A percentile compares a stretch with the other conserved stretches of the same genome.
Conservation (phyloP, 2,888 invertebrate genomes). For the Andrena marginata region DNA sequence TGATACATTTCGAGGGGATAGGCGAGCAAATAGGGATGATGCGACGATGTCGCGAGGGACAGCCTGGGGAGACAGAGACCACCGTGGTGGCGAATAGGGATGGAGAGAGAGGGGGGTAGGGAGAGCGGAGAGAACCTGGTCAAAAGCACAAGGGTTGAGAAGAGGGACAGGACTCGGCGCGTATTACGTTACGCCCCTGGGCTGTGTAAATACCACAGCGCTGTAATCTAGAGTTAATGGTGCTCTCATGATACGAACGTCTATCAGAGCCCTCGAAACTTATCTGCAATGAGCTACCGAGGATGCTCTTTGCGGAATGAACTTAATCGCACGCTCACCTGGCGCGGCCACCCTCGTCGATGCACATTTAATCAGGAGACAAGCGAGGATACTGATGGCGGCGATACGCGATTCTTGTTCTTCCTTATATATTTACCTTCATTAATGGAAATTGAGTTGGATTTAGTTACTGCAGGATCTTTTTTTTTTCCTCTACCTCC, state of each 20-base stretch:
- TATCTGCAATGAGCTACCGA: slow-evolving; percentile 46
- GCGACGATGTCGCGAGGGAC: slow-evolving; percentile 55
- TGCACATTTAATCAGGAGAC: slow-evolving; percentile 10
- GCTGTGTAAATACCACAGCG: slow-evolving; percentile 79
- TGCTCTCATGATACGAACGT: slow-evolving; percentile 74
- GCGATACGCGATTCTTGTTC: neutral
- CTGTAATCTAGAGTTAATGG: slow-evolving; percentile 83
- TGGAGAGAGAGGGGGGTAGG: neutral
- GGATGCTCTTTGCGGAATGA: slow-evolving; percentile 42
- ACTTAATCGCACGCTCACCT: slow-evolving; percentile 47
- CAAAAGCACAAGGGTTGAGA: slow-evolving; percentile 54
- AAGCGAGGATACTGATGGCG: neutral
- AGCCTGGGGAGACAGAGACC: slow-evolving; percentile 16
- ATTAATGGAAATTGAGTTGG: too few relatives aligned
- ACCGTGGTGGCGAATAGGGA: neutral
- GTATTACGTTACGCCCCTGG: slow-evolving; percentile 79
- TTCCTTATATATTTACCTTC: neutral
- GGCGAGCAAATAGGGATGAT: slow-evolving; percentile 74
- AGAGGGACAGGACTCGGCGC: slow-evolving; percentile 48
- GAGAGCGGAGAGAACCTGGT: slow-evolving; percentile 42
- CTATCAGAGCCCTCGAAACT: slow-evolving; percentile 64
- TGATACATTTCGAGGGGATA: slow-evolving; percentile 76
- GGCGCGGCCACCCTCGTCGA: neutral
- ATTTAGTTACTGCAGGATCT: neutral
- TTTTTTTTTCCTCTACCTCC: too few relatives aligned